Evolutionary conservation across 2,113 vertebrate species (phyloP), one percentile per base, ranked within the genome.

Genomic region (Sander lucioperca): DNA sequence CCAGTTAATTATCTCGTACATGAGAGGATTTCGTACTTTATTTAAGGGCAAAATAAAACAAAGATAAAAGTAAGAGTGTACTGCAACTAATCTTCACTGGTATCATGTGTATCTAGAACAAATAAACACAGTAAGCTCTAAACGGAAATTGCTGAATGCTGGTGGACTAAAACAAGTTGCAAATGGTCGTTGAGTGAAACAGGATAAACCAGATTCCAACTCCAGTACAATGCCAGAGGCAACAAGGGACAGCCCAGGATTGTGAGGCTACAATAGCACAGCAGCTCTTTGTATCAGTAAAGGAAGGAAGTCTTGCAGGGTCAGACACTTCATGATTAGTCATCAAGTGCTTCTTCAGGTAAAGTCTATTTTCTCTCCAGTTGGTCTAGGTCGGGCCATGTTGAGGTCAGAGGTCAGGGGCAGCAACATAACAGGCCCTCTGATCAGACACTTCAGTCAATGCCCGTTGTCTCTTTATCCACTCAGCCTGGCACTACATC

Each of bases 161-260:
- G 19, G 30, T 50, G 11, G 33, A 69, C 10, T 19, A 33, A 72
- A 89, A 74, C 7, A 64, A 72, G 72, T 54, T 73, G 62, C 13
- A 87, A 84, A 72, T 8, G 86, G 86, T 74, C 70, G 56, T 69
- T 56, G 59, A 84, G 53, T 14, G 25, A 65, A 93, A 94, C 93
- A 81, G 87, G 94, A 91, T 61, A 57, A 92, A 93, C 93, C 88
- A 67, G 93, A 91, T 93, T 81, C 66, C 83, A 67, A 85, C 86
- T 56, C 50, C 27, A 73, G 61, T 66, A 69, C 30, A 62, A 62
- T 12, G 33, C 81, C 83, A 6, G 53, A 74, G 61, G 84, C 76
- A 81, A 73, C n/a, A n/a, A 74, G 27, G 68, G 62, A 78, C 64
- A 86, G 58, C 59, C 69, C 25, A 21, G 36, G 63, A 78, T 62